Evolutionary conservation across 2,113 vertebrate genomes (phyloP).

Genomic region (Lepisosteus osseus): DNA sequence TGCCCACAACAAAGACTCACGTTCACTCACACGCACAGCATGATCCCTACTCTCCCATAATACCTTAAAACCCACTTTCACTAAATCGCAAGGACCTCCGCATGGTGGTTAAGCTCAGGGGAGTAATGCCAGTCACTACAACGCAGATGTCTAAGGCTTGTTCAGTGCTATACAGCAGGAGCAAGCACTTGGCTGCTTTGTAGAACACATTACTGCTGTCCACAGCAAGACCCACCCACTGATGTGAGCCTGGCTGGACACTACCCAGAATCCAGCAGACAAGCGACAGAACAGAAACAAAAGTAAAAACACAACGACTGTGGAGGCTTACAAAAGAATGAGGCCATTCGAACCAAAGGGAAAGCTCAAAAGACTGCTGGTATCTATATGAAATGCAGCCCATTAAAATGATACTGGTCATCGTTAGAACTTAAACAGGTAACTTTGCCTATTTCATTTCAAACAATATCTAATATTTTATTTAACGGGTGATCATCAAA

Average conservation of each 20-base stretch:
- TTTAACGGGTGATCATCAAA: neutral
- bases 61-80: constrained; percentile 47
- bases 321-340: too few species aligned
- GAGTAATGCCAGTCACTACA: constrained; percentile 22
- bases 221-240: neutral
- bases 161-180: neutral
- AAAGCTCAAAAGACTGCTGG: too few species aligned
- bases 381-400: too few species aligned
- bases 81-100: constrained; percentile 56
- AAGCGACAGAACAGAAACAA: neutral
- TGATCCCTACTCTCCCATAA: constrained; percentile 7
- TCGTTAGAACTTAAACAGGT: too few species aligned
- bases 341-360: too few species aligned
- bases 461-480: too few species aligned
- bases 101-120: constrained; percentile 37
- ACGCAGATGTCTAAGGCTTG: constrained; percentile 52
- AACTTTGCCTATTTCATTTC: too few species aligned
- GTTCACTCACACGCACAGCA: constrained; percentile 20
- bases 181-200: neutral
- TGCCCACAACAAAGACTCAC: constrained; percentile 18
- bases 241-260: neutral
- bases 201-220: neutral
- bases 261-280: neutral
- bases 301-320: neutral
- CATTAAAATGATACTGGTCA: too few species aligned